A percentile compares a stretch with the other conserved stretches of the same genome.
Evolutionary conservation across 2,888 invertebrate species (phyloP).

Genomic region (Drosophila eohydei): DNA sequence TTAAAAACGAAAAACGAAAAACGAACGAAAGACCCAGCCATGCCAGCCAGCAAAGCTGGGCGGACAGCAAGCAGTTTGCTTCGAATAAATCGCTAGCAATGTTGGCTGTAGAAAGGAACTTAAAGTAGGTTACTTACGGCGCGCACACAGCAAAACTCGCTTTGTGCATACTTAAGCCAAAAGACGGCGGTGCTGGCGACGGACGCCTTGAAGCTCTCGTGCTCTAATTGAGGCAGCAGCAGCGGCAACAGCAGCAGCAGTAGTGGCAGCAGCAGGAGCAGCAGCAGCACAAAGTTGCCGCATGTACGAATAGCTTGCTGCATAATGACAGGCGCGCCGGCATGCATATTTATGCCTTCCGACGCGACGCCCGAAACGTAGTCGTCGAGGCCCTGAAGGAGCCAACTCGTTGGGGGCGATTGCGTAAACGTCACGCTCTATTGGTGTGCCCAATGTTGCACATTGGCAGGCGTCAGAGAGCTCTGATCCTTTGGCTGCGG

Average conservation of each 20-base stretch:
- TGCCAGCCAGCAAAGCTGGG: neutral
- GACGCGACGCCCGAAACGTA: slow-evolving; percentile 5
- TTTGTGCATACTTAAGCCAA: slow-evolving; percentile 65
- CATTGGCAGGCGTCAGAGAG: slow-evolving; percentile 19
- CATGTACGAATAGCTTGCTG: slow-evolving; percentile 78
- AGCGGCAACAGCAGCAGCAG: neutral
- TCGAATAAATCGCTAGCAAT: slow-evolving; percentile 59
- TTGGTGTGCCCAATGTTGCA: slow-evolving; percentile 60
- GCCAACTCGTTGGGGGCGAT: slow-evolving; percentile 10
- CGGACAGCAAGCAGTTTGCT: slow-evolving; percentile 44
- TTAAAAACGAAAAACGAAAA: slow-evolving; percentile 27
- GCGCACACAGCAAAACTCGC: slow-evolving; percentile 41
- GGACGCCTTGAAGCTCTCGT: slow-evolving; percentile 42
- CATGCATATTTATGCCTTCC: slow-evolving; percentile 70
- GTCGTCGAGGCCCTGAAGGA: slow-evolving; percentile 1
- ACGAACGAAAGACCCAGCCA: slow-evolving; percentile 1
- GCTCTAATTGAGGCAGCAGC: slow-evolving; percentile 65
- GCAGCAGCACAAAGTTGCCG: slow-evolving; percentile 58
- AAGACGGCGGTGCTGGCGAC: slow-evolving; percentile 2
- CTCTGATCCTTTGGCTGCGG: slow-evolving; percentile 2
- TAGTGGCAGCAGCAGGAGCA: slow-evolving; percentile 22
- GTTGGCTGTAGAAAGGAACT: slow-evolving; percentile 64
- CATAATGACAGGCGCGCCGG: slow-evolving; percentile 71
- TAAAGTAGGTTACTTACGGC: slow-evolving; percentile 69
- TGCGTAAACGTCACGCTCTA: slow-evolving; percentile 63